phyloP scores from a whole-genome alignment of 2,888 invertebrate species.

The Meliscaeva auricollis region DNA sequence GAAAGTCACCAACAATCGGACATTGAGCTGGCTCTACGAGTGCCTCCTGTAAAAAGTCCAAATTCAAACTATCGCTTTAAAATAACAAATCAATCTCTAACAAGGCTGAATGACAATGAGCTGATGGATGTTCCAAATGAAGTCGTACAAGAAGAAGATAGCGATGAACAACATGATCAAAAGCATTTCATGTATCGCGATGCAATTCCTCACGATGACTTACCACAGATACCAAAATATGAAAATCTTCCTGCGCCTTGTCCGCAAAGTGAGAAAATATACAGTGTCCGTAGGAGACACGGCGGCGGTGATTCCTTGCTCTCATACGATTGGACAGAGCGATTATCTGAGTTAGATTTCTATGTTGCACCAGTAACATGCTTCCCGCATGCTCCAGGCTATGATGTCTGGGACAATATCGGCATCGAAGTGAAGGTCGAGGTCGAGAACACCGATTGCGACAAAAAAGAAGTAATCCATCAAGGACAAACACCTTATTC shows the following conservation, averaged over 20 bases:
- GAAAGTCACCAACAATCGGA: constrained; percentile 79
- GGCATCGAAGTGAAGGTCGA: constrained; percentile 96
- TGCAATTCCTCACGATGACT: constrained; percentile 83
- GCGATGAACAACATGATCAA: constrained; percentile 73
- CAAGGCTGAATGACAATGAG: constrained; percentile 81
- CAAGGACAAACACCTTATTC: constrained; percentile 89
- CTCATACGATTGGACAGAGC: constrained; percentile 87
- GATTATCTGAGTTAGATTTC: constrained; percentile 86
- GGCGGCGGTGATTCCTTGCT: constrained; percentile 83
- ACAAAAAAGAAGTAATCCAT: constrained; percentile 89
- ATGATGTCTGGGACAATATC: constrained; percentile 95
- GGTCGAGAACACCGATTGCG: constrained; percentile 95
- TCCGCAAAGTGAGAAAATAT: constrained; percentile 85
- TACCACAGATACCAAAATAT: constrained; percentile 83
- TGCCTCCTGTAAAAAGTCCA: constrained; percentile 81
- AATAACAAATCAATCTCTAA: constrained; percentile 82
- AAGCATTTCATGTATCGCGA: constrained; percentile 80
- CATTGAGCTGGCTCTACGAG: constrained; percentile 82
- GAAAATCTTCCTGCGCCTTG: constrained; percentile 84
- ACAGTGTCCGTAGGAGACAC: constrained; percentile 86
- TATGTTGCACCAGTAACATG: constrained; percentile 93
- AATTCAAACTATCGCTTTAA: constrained; percentile 84
- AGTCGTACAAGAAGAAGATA: constrained; percentile 55
- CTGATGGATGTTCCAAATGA: constrained; percentile 57
- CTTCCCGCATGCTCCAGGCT: constrained; percentile 95